Percentiles rank a stretch among this genome's conserved stretches.
Conservation (phyloP, 1,140 invertebrate genomes). For the Drosophila fuyamai region DNA sequence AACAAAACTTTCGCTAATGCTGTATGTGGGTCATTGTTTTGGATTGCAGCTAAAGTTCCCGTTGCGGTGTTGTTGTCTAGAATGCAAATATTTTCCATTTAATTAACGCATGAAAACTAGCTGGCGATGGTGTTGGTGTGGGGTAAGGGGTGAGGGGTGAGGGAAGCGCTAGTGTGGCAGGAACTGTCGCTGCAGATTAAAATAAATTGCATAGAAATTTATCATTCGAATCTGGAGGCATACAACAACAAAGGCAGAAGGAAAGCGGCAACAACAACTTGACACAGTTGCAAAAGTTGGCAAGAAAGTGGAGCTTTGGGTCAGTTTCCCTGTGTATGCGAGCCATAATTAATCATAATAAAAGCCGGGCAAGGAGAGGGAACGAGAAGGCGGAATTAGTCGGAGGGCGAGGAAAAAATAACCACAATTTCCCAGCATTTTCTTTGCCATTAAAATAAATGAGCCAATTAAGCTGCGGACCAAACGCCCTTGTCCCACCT, state of each 20-base stretch:
- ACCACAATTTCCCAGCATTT: constrained; percentile 73
- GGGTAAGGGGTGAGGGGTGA: background rate
- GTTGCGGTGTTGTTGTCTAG: background rate
- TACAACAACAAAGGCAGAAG: constrained; percentile 36
- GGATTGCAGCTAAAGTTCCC: constrained; percentile 63
- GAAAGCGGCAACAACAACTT: constrained; percentile 48
- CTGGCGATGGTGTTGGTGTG: constrained; percentile 8
- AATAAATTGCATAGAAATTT: constrained; percentile 81
- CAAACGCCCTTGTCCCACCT: constrained; percentile 37
- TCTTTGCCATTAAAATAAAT: constrained; percentile 82
- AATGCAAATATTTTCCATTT: constrained; percentile 81
- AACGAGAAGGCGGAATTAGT: constrained; percentile 22
- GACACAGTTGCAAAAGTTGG: constrained; percentile 75
- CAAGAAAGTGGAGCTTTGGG: constrained; percentile 77
- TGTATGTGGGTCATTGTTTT: constrained; percentile 71
- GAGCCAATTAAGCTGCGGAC: constrained; percentile 75
- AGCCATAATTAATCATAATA: constrained; percentile 80
- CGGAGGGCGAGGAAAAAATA: constrained; percentile 40
- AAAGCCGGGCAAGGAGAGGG: constrained; percentile 51
- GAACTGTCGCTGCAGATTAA: constrained; percentile 73
- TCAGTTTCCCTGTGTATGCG: constrained; percentile 48
- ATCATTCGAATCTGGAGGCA: constrained; percentile 68
- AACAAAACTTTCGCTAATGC: constrained; percentile 66
- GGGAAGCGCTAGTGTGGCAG: constrained; percentile 10
- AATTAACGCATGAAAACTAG: constrained; percentile 78